Base-by-base conservation (phyloP, 1,140 invertebrate genomes). In the Drosophila cardini region DNA sequence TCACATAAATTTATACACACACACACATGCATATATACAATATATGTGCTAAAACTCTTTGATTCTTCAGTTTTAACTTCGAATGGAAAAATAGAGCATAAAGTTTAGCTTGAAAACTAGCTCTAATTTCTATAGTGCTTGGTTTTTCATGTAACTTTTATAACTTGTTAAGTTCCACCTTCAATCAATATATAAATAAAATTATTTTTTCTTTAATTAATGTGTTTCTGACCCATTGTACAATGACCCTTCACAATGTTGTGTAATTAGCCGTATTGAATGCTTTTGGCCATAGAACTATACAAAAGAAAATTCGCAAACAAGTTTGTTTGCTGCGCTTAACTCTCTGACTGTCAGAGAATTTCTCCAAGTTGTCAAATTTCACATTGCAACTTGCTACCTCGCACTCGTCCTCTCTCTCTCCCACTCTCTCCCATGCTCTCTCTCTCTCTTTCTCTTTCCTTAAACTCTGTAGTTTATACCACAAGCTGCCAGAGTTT, bases 181-280 rank as follows among this genome's bases (percentile, higher is more conserved):
- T 21, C 13, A 34, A 48, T 58, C 55, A 40, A 69, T 52, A 43
- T 3, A 2, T 21, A 21, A 21, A 21, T 21, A 26, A 26, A 26
- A 26, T 26, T 26, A n/a, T 26, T 73, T 68, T 73, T 18, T 43
- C 5, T 16, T 5, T 16, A 57, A 42, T 46, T 62, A 63, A 9
- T 30, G 6, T 7, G n/a, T 9, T 57, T 16, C 6, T 42, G 50
- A 7, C 55, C 84, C 83, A 86, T 63, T 70, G 83, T 86, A 42
- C 76, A 40, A 10, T 42, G 64, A 52, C 16, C 21, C 42, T 7
- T 65, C 43, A 60, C 43, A 50, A 73, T 79, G 72, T 76, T 83
- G 81, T 85, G 84, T 86, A 86, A 86, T 86, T 86, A 86, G 83
- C 84, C 84, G 76, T 89, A 86, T 86, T 86, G 84, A 82, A 86